phyloP scores from a whole-genome alignment of 2,113 vertebrate species.

The Eulacestoma nigropectus region DNA sequence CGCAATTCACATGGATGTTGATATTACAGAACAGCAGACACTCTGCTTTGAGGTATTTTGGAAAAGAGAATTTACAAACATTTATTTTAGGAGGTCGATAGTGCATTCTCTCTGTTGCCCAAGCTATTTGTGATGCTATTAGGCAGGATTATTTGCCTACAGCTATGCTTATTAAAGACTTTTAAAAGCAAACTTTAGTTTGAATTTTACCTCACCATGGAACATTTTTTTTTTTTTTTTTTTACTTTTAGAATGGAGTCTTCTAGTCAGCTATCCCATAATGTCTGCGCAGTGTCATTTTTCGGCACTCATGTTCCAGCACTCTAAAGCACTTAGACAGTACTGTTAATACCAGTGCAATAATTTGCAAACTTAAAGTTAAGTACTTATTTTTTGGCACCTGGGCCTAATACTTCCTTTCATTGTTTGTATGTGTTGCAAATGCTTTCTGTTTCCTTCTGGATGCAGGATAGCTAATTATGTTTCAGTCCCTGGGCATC shows the following conservation, averaged over 20 bases:
- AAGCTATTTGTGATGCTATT: conserved; percentile 29
- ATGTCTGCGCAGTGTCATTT: background rate
- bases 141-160: background rate
- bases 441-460: conserved; percentile 40
- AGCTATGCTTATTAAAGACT: background rate
- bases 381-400: conserved; percentile 23
- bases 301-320: background rate
- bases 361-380: conserved; percentile 19
- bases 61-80: conserved; percentile 68
- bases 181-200: background rate
- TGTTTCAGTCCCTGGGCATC: conserved; percentile 30
- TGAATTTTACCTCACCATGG: background rate
- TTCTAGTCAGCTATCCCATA: background rate
- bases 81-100: conserved; percentile 67
- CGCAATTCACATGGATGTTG: conserved; percentile 37
- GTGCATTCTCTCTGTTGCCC: conserved; percentile 9
- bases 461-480: conserved; percentile 8
- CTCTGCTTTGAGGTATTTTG: conserved; percentile 17
- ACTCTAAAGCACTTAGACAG: background rate
- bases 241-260: background rate
- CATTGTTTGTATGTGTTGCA: background rate
- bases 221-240: background rate
- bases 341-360: conserved; percentile 10
- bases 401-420: conserved; percentile 29
- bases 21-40: conserved; percentile 34